Base-by-base conservation (phyloP, 1,140 invertebrate genomes). In the Drosophila erecta region DNA sequence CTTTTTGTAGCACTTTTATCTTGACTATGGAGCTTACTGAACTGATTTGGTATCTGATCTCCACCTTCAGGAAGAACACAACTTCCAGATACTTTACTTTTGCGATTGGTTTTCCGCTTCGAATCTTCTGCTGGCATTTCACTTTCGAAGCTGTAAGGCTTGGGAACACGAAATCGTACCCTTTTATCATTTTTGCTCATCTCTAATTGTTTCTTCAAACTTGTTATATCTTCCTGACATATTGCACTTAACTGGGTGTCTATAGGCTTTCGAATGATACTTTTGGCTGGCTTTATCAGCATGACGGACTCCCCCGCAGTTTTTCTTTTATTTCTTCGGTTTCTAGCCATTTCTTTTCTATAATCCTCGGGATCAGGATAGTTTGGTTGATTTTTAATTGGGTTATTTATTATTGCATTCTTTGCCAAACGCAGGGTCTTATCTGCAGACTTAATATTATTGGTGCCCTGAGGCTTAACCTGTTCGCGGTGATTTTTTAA, bases 331-430 rank as follows among this genome's bases (percentile, higher is more conserved):
- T 6, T 1, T 0, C 5, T 15, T 24, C 14, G 41, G 1, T 4
- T 51, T 37, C 12, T 15, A 11, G 12, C 8, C 0, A 4, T 20
- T 20, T 67, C 20, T 27, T 10, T 51, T 15, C 22, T 43, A 6
- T 51, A 30, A n/a, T 65, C 12, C 12, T 44, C 46, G 22, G 30
- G 17, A 27, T 35, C n/a, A 0, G 27, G n/a, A 35, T 49, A 62
- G 3, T 44, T 35, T 6, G 30, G 0, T 55, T 7, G 24, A 24
- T 24, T 24, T 24, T 24, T 24, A 24, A 4, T 24, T 24, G 4
- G 24, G 22, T 24, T 24, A 4, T 4, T 24, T 24, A 0, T 1
- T 7, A 3, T 15, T 12, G 15, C 24, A 8, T 4, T 4, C 2
- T 20, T 24, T 24, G 22, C 8, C 0, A 6, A n/a, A 38, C 4